phyloP scores from a whole-genome alignment of 2,888 invertebrate species.

The Maniola hyperantus region DNA sequence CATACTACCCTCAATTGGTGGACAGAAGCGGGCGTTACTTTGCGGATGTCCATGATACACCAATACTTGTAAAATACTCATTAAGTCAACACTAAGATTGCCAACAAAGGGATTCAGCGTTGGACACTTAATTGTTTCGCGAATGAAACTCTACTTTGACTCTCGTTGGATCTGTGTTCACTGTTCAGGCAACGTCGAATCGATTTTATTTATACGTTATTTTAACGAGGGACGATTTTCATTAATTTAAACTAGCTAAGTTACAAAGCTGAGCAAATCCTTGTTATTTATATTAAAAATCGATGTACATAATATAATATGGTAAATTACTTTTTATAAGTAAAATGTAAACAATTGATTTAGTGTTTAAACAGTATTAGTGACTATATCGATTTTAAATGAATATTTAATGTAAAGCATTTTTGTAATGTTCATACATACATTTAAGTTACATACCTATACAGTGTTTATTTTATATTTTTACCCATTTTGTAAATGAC shows the following conservation, averaged over 20 bases:
- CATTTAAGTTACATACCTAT: background rate
- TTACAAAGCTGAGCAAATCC: too few relatives aligned
- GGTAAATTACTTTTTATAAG: too few relatives aligned
- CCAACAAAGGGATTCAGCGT: background rate
- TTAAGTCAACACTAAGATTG: background rate
- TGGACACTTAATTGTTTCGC: too few relatives aligned
- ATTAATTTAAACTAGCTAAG: too few relatives aligned
- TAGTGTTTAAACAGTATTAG: slow-evolving; percentile 16
- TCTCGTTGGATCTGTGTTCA: background rate
- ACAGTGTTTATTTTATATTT: slow-evolving; percentile 1
- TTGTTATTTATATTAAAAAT: too few relatives aligned
- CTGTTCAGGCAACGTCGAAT: background rate
- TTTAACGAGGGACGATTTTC: too few relatives aligned
- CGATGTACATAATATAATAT: too few relatives aligned
- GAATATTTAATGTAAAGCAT: background rate
- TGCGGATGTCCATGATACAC: background rate
- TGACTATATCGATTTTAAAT: background rate
- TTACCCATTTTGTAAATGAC: background rate
- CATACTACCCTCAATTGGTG: background rate
- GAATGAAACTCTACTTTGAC: too few relatives aligned
- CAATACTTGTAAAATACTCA: background rate
- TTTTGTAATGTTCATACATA: background rate
- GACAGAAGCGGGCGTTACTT: too few relatives aligned
- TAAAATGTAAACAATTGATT: background rate
- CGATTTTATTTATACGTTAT: background rate